Base-by-base conservation (phyloP, 2,797 vertebrate species). In the Thripadectes ignobilis region DNA sequence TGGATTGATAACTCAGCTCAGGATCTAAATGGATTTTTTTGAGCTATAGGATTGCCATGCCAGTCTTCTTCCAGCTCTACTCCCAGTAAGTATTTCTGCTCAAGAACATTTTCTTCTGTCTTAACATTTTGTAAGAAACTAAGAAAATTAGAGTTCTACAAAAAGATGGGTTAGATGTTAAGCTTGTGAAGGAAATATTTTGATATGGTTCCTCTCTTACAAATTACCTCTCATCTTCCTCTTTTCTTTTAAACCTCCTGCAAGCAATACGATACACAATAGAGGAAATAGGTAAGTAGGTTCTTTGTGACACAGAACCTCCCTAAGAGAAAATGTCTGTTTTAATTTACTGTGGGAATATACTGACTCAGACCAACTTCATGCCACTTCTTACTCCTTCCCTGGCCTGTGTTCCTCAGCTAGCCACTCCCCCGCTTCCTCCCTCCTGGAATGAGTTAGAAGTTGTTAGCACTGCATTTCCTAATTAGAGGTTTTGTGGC, bases 251-350 rank as follows among this genome's bases (percentile, higher is more conserved):
- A 83, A 81, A 54, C 89, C 95, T 96, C 94, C 94, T 95, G 80
- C 88, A 84, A 93, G 88, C 71, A 85, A 94, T 71, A 58, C 71
- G 85, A 93, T 96, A 92, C 80, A 96, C 89, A 96, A 95, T 94
- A 96, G 91, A 68, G 61, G 45, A 95, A 96, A 94, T 6, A 86
- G 55, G 89, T 3, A 57, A 94, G 95, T 96, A 96, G 83, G 88
- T 76, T 96, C 85, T 90, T 82, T 90, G 82, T 97, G 94, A 97
- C 94, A 96, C 95, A 97, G 94, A 96, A 86, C 20, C 71, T 94
- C 49, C 57, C 43, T 63, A 76, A 54, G 36, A 88, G 17, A n/a
- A 81, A 93, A 90, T 22, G 51, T 54, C 59, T 89, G 45, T 8
- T 95, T 93, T 77, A 90, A 92, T 88, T 90, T 95, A 45, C 71